Evolutionary conservation across 2,888 invertebrate genomes (phyloP).

Genomic region (Sialis fuliginosa): DNA sequence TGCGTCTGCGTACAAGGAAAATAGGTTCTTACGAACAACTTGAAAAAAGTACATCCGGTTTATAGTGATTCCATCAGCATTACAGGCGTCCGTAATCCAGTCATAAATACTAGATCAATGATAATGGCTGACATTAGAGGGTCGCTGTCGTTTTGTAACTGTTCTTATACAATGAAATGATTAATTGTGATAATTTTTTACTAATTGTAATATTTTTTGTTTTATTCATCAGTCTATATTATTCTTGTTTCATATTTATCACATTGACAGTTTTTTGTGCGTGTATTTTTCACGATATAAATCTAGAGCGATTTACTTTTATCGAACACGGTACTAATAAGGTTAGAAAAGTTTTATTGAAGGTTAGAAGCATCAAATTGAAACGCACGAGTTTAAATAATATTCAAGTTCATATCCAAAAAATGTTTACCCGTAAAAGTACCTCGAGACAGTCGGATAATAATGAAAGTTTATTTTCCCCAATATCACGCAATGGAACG

Average conservation of each 20-base stretch:
- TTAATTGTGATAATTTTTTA: conserved; percentile 3
- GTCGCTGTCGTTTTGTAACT: not conserved
- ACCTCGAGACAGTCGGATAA: not conserved
- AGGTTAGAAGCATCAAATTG: not conserved
- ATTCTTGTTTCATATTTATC: not conserved
- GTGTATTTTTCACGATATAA: not conserved
- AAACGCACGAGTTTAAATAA: not conserved
- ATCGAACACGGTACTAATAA: conserved; percentile 1
- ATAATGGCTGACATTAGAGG: not conserved
- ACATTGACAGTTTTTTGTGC: not conserved
- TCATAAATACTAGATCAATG: not conserved
- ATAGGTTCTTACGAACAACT: too few relatives aligned
- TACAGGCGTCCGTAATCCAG: too few relatives aligned
- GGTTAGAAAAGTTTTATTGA: conserved; percentile 1
- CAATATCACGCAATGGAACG: not conserved
- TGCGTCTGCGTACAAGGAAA: too few relatives aligned
- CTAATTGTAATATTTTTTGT: conserved; percentile 1
- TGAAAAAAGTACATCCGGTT: too few relatives aligned
- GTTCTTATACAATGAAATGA: conserved; percentile 2
- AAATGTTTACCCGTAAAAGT: conserved; percentile 1
- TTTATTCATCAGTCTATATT: conserved; percentile 2
- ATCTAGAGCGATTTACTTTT: not conserved
- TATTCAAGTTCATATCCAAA: not conserved
- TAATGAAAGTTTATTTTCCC: not conserved
- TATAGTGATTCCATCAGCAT: too few relatives aligned